Conservation (phyloP, 2,113 vertebrate species). For the Heptranchias perlo region DNA sequence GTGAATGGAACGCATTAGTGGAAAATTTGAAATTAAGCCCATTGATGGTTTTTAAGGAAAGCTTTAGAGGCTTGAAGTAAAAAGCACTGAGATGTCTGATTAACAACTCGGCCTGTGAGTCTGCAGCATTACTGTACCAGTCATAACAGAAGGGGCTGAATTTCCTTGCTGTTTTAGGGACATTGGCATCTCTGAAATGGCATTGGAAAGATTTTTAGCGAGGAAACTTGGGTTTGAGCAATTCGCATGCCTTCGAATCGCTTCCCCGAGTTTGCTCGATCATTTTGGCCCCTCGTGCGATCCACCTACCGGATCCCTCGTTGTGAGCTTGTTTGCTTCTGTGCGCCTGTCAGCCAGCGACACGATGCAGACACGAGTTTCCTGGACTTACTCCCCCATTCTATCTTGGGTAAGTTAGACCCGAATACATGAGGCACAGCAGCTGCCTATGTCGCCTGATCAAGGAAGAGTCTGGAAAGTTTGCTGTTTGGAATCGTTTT, state of each 20-base stretch:
- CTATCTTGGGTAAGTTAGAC: neutral
- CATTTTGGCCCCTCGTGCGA: neutral
- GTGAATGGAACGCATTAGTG: neutral
- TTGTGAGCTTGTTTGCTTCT: neutral
- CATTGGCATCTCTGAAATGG: neutral
- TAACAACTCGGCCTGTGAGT: neutral
- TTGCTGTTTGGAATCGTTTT: neutral
- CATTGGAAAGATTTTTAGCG: neutral
- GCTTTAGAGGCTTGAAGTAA: neutral
- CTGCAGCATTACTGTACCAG: neutral
- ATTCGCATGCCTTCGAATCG: neutral
- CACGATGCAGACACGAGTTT: neutral
- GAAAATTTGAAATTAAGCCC: slow-evolving; percentile 30
- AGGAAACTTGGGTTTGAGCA: neutral
- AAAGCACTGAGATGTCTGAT: neutral
- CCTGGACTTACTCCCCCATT: neutral
- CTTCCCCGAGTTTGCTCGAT: neutral
- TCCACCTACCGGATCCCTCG: neutral
- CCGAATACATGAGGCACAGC: neutral
- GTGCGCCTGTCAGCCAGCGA: neutral
- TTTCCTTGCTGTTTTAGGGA: neutral
- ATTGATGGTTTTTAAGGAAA: neutral
- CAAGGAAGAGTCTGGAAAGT: neutral
- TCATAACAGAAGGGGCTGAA: neutral
- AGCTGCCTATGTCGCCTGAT: neutral